Conservation (phyloP, 2,113 vertebrate genomes). For the Archocentrus centrarchus region DNA sequence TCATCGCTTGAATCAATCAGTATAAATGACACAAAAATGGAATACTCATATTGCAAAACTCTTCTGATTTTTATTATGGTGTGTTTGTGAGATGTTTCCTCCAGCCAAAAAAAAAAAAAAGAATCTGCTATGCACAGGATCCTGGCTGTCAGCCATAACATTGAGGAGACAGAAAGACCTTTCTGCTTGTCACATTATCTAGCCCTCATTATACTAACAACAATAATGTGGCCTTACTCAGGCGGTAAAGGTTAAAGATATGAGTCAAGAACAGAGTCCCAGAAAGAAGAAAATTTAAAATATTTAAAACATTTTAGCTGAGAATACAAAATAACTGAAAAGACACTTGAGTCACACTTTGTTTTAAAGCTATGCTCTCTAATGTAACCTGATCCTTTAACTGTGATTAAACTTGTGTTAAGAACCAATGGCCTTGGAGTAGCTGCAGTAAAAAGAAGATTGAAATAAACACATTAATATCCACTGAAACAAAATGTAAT, state of each 20-base stretch:
- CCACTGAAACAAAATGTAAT: not conserved
- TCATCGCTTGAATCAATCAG: not conserved
- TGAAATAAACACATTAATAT: not conserved
- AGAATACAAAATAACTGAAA: not conserved
- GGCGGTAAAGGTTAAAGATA: not conserved
- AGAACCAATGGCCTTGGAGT: not conserved
- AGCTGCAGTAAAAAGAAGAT: not conserved
- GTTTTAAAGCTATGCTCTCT: not conserved
- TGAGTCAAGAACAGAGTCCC: not conserved
- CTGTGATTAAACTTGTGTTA: not conserved
- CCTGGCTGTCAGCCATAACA: conserved; percentile 8
- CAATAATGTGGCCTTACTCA: conserved; percentile 6
- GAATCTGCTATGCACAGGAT: not conserved
- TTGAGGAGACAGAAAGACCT: conserved; percentile 27
- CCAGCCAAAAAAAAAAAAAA: too few species aligned
- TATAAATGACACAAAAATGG: not conserved
- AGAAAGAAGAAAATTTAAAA: not conserved
- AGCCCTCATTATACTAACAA: not conserved
- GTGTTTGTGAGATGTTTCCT: too few species aligned
- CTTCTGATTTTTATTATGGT: too few species aligned
- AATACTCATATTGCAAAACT: not conserved
- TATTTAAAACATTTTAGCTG: not conserved
- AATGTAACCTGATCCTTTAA: not conserved
- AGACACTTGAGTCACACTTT: too few species aligned
- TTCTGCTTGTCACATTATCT: conserved; percentile 7